A percentile compares a stretch with the other conserved stretches of the same genome.
Evolutionary conservation across 2,797 vertebrate genomes (phyloP).

Genomic region (Tinamus major): DNA sequence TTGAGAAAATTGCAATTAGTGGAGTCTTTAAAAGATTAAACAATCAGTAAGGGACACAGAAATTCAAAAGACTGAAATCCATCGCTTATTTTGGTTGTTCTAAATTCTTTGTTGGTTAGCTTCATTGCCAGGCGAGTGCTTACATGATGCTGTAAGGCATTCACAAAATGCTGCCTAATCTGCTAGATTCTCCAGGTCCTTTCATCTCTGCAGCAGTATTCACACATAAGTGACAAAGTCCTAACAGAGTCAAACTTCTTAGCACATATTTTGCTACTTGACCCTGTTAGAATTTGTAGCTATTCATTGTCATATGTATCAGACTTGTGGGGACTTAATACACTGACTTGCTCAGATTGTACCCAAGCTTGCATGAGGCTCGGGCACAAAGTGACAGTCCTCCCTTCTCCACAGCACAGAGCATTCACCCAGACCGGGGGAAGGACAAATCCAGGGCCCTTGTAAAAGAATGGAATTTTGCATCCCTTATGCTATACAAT

Average conservation of each 20-base stretch:
- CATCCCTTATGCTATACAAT: background rate
- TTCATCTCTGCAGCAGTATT: background rate
- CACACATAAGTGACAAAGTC: background rate
- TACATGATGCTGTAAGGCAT: rapidly evolving
- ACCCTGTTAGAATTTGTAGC: background rate
- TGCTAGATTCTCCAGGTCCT: background rate
- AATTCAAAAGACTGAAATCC: background rate
- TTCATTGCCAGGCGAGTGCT: background rate
- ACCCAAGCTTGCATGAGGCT: background rate
- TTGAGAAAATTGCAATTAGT: background rate
- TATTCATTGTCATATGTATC: background rate
- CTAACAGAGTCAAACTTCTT: background rate
- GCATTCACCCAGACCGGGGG: background rate
- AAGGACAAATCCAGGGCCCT: background rate
- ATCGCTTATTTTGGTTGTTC: background rate
- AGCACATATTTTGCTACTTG: background rate
- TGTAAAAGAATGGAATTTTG: background rate
- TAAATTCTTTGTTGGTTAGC: background rate
- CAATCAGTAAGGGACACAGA: background rate
- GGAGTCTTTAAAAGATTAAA: background rate
- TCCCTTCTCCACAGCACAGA: background rate
- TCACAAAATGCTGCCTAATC: background rate
- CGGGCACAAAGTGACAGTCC: background rate
- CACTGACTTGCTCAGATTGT: background rate
- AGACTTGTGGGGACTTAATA: background rate